Conservation (phyloP, 2,797 vertebrate species). For the Clarias fuscus region DNA sequence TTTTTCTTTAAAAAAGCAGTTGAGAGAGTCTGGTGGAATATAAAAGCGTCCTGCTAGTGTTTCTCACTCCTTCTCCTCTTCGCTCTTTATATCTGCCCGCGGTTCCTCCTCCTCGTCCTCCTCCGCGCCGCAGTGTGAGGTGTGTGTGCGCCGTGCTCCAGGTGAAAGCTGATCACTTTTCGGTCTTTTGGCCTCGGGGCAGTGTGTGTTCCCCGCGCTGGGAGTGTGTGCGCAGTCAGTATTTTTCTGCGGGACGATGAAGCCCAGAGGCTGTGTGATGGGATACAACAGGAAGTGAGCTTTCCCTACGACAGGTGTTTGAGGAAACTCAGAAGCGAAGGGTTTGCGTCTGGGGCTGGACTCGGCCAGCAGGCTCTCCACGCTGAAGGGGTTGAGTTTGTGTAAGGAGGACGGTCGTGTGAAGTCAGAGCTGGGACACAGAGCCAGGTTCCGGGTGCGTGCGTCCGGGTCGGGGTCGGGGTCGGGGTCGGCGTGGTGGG, state of each 20-base stretch:
- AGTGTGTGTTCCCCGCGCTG: slow-evolving; percentile 40
- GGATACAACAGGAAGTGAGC: slow-evolving; percentile 94
- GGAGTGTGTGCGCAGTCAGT: slow-evolving; percentile 56
- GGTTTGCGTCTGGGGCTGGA: slow-evolving; percentile 85
- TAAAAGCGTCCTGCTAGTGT: not conserved
- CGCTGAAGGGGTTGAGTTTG: slow-evolving; percentile 93
- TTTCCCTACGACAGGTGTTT: slow-evolving; percentile 87
- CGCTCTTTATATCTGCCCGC: slow-evolving; percentile 76
- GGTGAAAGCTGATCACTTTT: not conserved
- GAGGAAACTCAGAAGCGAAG: slow-evolving; percentile 73
- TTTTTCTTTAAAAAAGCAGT: slow-evolving; percentile 58
- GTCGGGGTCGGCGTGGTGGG: slow-evolving; percentile 65
- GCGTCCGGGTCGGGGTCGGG: not conserved
- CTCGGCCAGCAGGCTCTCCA: slow-evolving; percentile 93
- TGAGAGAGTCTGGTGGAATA: slow-evolving; percentile 65
- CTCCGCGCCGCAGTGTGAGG: slow-evolving; percentile 40
- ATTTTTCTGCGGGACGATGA: slow-evolving; percentile 89
- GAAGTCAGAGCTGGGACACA: slow-evolving; percentile 57
- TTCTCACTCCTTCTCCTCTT: slow-evolving; percentile 69
- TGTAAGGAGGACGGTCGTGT: slow-evolving; percentile 75
- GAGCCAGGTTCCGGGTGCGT: slow-evolving; percentile 2
- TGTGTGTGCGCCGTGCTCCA: not conserved
- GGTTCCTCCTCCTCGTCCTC: not conserved
- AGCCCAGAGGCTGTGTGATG: slow-evolving; percentile 92
- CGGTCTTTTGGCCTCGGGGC: slow-evolving; percentile 50